Evolutionary conservation across 2,888 invertebrate species (phyloP).

Genomic region (Nymphalis c-album): DNA sequence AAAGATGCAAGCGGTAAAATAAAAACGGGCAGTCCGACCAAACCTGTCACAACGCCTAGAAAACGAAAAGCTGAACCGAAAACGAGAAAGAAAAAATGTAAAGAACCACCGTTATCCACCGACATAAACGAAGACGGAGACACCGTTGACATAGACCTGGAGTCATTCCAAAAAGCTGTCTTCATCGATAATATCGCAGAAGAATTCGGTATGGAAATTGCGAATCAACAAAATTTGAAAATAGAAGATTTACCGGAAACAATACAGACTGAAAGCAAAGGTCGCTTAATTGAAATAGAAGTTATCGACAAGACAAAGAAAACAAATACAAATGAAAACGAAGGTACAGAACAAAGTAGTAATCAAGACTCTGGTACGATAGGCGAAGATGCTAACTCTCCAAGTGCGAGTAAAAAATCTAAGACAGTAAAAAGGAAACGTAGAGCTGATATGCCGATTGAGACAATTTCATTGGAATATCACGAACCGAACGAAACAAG

Average conservation of each 20-base stretch:
- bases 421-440: conserved; percentile 1
- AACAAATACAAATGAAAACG: background rate
- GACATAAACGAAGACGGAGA: background rate
- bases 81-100: conserved; percentile 6
- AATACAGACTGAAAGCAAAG: conserved; percentile 39
- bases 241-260: conserved; percentile 43
- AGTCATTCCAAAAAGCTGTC: conserved; percentile 17
- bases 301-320: conserved; percentile 20
- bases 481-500: conserved; percentile 19
- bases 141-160: conserved; percentile 19
- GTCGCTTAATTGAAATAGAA: conserved; percentile 48
- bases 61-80: conserved; percentile 31
- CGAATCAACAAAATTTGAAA: conserved; percentile 34
- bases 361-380: background rate
- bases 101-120: conserved; percentile 25
- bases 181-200: background rate
- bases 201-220: conserved; percentile 4
- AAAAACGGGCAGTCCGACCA: conserved; percentile 33
- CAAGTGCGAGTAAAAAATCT: background rate
- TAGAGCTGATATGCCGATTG: conserved; percentile 10
- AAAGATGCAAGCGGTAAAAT: conserved; percentile 34
- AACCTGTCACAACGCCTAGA: conserved; percentile 26
- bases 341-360: background rate
- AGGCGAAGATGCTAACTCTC: conserved; percentile 2
- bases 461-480: background rate